A percentile compares a stretch with the other conserved stretches of the same genome.
Evolutionary conservation across 2,797 vertebrate genomes (phyloP).

Genomic region (Chromis chromis): DNA sequence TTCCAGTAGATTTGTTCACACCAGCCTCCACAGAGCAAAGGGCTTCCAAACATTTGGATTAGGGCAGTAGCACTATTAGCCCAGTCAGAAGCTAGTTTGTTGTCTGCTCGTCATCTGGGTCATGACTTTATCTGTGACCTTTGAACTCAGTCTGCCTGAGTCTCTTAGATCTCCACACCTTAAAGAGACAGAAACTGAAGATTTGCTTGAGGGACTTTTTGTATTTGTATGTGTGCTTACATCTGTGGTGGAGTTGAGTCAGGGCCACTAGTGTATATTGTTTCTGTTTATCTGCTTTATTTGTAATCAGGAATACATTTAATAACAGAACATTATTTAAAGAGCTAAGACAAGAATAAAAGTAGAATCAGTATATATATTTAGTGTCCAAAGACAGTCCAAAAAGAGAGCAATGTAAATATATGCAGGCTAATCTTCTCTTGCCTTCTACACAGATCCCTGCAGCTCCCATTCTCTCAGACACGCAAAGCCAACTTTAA

Average conservation of each 20-base stretch:
- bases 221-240: not conserved
- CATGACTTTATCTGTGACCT: constrained; percentile 55
- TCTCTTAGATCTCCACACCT: constrained; percentile 44
- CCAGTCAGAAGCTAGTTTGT: constrained; percentile 41
- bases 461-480: too few relatives aligned
- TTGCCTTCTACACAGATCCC: too few relatives aligned
- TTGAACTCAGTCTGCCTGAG: constrained; percentile 56
- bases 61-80: constrained; percentile 43
- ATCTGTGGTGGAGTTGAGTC: not conserved
- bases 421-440: constrained; percentile 3
- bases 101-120: constrained; percentile 53
- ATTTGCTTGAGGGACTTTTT: not conserved
- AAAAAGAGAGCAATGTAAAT: too few relatives aligned
- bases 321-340: constrained; percentile 1
- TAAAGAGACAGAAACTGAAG: constrained; percentile 32
- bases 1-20: constrained; percentile 22
- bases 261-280: not conserved
- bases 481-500: not conserved
- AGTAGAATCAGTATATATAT: not conserved
- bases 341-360: constrained; percentile 14
- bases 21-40: constrained; percentile 30
- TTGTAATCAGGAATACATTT: constrained; percentile 13
- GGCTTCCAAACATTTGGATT: constrained; percentile 45
- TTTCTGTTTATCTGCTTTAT: constrained; percentile 2
- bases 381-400: too few relatives aligned